Evolutionary conservation across 2,797 vertebrate genomes (phyloP).

Genomic region (Gila robusta): DNA sequence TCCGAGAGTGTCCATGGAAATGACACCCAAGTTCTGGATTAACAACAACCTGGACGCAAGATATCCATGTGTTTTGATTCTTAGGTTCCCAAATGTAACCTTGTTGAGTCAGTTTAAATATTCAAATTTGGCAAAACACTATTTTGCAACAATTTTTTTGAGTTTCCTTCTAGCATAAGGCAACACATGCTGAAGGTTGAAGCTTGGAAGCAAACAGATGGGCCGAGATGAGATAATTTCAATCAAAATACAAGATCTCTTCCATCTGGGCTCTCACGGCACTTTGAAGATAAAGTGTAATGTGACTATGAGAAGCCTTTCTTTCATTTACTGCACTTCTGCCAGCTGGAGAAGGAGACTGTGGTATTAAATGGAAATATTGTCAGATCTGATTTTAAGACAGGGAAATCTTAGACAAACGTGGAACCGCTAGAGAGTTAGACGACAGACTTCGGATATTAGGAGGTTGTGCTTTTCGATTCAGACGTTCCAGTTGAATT

Average conservation of each 20-base stretch:
- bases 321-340: constrained; percentile 29
- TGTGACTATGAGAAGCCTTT: constrained; percentile 32
- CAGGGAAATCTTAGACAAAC: constrained; percentile 8
- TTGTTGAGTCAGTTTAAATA: constrained; percentile 10
- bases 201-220: constrained; percentile 67
- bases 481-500: constrained; percentile 7
- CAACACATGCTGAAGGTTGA: constrained; percentile 42
- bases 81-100: constrained; percentile 12
- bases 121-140: constrained; percentile 7
- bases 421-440: background rate
- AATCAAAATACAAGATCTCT: constrained; percentile 47
- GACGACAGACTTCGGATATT: background rate
- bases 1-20: constrained; percentile 50
- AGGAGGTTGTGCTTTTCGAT: background rate
- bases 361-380: constrained; percentile 41
- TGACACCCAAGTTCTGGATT: constrained; percentile 22
- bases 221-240: constrained; percentile 63
- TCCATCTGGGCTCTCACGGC: constrained; percentile 55
- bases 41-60: constrained; percentile 52
- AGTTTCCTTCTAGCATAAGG: constrained; percentile 36
- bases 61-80: constrained; percentile 31
- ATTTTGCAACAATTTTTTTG: constrained; percentile 31
- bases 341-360: constrained; percentile 37
- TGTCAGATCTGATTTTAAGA: constrained; percentile 41
- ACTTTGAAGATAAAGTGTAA: constrained; percentile 47